Base-by-base conservation (phyloP, 2,113 vertebrate species). In the Phaethornis superciliosus region DNA sequence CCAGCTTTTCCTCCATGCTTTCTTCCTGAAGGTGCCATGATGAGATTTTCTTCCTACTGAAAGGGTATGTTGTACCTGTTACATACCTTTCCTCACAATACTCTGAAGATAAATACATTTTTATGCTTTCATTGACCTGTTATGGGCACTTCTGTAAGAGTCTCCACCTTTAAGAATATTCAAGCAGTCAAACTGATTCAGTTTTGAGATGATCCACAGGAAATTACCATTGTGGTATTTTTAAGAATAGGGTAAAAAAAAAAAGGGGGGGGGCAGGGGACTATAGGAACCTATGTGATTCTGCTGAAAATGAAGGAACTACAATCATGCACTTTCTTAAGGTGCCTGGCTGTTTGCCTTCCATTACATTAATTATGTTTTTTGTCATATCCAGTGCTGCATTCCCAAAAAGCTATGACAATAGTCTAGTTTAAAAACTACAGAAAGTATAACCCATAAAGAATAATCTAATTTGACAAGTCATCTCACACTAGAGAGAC, bases 21-120 rank as follows among this genome's bases (percentile, higher is more conserved):
- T 91, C 95, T 98, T 89, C 96, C 96, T 0, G 90, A 67, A 24
- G 97, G 97, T 59, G 96, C 95, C 98, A 98, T 98, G 47, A 40
- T 52, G 27, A 80, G 54, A 47, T 74, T 72, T 79, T 74, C 93
- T 83, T 80, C 95, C 69, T 91, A 81, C 62, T 67, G 86, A 71
- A 88, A 96, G 4, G 49, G 33, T 70, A 32, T 35, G 30, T 8
- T 83, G 32, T 19, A 63, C 59, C 67, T 82, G 33, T 69, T 28
- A 82, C 17, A 1, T 16, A 82, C 42, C 33, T n/a, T 59, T 33
- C 21, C n/a, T 8, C 54, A 55, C 20, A 62, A 20, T 23, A 49
- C n/a, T 79, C 5, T 44, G 30, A 86, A 79, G n/a, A 52, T 10
- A 74, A 83, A 0, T n/a, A 63, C 10, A 5, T 40, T 82, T 68